Base-by-base conservation (phyloP, 23 tunicate genomes). In the Ciona savignyi region DNA sequence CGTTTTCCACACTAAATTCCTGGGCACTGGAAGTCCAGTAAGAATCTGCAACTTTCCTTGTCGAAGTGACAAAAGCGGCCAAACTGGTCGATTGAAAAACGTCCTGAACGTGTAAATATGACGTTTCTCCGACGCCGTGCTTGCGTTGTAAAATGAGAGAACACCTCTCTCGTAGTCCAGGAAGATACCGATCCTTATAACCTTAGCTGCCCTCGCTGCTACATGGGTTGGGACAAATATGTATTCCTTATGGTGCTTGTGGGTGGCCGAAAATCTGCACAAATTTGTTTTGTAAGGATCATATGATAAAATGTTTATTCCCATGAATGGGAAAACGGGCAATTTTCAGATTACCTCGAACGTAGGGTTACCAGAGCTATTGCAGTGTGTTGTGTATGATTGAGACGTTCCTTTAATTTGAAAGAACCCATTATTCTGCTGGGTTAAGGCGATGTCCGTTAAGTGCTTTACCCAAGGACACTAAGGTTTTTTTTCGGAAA, bases 71-170 rank as follows among this genome's bases (percentile, higher is more conserved):
- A 91, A 25, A 76, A 85, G 70, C 1, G 97, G 97, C 97, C 97
- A 91, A 26, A 91, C 86, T 2, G 97, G 97, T 51, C 97, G 68
- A 62, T 91, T 91, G 42, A 91, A 91, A 67, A 84, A 85, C 62
- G 97, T 84, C 28, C 97, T 65, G 35, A 91, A 91, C 6, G 97
- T 91, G 70, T 91, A 91, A 0, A 91, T 30, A 73, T 91, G 97
- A 34, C 85, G 71, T 60, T 85, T 91, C 34, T 91, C 97, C 15
- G 91, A 82, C 66, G 97, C 76, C 28, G 76, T 80, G 73, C 87
- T 91, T 4, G 97, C 90, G 66, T 91, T 91, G 76, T 91, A 91
- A 66, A 91, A 91, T 30, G 97, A 81, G n/a, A 91, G 66, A 56
- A 91, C 84, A 20, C 97, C 97, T 29, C 83, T 66, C 42, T 91